phyloP scores from a whole-genome alignment of 2,888 invertebrate genomes.

The Spodoptera picta region DNA sequence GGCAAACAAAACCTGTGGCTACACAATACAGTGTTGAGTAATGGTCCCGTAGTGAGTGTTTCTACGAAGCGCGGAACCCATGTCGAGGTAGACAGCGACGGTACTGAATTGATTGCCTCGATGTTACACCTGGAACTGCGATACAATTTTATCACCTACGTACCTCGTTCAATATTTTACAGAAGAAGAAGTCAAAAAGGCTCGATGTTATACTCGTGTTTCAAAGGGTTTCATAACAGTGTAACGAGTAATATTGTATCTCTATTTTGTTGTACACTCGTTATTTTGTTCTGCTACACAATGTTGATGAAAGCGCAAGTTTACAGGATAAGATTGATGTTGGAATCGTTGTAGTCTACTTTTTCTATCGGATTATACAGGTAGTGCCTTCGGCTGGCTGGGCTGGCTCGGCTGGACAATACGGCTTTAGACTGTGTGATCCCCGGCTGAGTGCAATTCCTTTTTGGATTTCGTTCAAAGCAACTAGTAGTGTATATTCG shows the following conservation, averaged over 20 bases:
- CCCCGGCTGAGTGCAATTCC: slow-evolving; percentile 4
- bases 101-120: slow-evolving; percentile 53
- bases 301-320: slow-evolving; percentile 6
- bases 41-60: slow-evolving; percentile 59
- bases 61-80: slow-evolving; percentile 39
- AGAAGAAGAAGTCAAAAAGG: slow-evolving; percentile 37
- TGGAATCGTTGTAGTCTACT: slow-evolving; percentile 14
- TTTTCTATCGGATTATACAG: slow-evolving; percentile 23
- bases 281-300: slow-evolving; percentile 2
- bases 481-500: not conserved
- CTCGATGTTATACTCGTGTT: slow-evolving; percentile 27
- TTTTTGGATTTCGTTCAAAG: slow-evolving; percentile 1
- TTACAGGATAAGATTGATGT: slow-evolving; percentile 15
- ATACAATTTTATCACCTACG: slow-evolving; percentile 51
- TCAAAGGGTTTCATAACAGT: slow-evolving; percentile 31
- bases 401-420: slow-evolving; percentile 20
- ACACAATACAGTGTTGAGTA: slow-evolving; percentile 61
- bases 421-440: slow-evolving; percentile 11
- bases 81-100: slow-evolving; percentile 39
- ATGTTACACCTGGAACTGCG: slow-evolving; percentile 48
- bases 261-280: slow-evolving; percentile 8
- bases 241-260: slow-evolving; percentile 8
- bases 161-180: slow-evolving; percentile 42
- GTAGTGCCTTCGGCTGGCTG: slow-evolving; percentile 10
- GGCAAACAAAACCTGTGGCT: slow-evolving; percentile 50